These are phyloP conservation scores for Drosophila borborema DNA, from an alignment of 2,888 invertebrate species.

Conservation along the genomic window DNA sequence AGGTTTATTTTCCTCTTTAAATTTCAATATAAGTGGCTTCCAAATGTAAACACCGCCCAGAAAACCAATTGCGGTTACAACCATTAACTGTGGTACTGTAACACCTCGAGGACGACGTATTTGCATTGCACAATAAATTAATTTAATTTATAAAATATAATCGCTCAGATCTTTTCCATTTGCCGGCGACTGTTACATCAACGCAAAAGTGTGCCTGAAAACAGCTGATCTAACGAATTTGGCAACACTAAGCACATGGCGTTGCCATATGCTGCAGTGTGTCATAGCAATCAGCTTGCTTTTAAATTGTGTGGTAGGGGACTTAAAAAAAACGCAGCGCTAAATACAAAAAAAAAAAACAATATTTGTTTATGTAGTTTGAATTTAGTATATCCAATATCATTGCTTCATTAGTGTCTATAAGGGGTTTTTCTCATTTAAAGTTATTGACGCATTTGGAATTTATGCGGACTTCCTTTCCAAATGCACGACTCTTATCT, in stretches of 20 bases:
- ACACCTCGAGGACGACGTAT: slow-evolving; percentile 84
- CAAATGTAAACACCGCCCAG: slow-evolving; percentile 85
- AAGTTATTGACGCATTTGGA: slow-evolving; percentile 28
- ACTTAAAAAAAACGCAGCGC: slow-evolving; percentile 3
- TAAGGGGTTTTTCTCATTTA: background rate
- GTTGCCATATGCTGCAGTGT: slow-evolving; percentile 38
- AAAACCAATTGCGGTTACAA: slow-evolving; percentile 83
- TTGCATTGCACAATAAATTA: slow-evolving; percentile 74
- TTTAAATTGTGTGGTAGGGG: slow-evolving; percentile 11
- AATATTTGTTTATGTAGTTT: background rate
- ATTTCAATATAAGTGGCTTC: slow-evolving; percentile 83
- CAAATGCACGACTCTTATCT: background rate
- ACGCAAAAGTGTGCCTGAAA: slow-evolving; percentile 17
- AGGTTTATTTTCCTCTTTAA: slow-evolving; percentile 62
- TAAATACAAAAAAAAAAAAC: background rate
- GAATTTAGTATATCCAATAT: background rate
- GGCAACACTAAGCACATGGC: slow-evolving; percentile 21
- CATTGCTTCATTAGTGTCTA: background rate
- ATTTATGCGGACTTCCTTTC: slow-evolving; percentile 26
- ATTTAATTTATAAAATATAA: background rate
- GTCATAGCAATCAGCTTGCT: slow-evolving; percentile 1
- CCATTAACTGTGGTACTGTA: slow-evolving; percentile 83
- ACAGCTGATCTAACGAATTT: slow-evolving; percentile 37
- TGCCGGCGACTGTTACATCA: slow-evolving; percentile 53
- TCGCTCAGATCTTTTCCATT: background rate